Conservation (phyloP, 2,888 invertebrate species). For the Luperina nickerlii region DNA sequence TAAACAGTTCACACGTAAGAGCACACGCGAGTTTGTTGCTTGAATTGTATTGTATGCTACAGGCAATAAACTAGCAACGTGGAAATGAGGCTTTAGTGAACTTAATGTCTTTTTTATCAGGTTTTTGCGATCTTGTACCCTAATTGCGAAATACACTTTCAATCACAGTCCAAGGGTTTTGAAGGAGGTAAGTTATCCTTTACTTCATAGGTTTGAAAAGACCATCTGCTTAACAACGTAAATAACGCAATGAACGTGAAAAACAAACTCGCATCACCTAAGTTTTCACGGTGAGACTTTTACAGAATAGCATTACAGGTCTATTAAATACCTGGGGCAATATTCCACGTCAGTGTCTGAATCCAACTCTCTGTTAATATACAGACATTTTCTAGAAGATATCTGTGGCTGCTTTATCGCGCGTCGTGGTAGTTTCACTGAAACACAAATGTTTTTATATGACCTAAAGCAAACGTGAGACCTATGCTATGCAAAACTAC, state of each 20-base stretch:
- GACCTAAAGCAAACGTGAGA: neutral
- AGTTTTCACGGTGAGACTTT: too few species aligned
- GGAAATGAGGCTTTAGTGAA: neutral
- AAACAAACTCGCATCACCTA: too few species aligned
- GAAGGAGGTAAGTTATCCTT: neutral
- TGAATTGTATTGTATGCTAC: neutral
- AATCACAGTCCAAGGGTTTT: neutral
- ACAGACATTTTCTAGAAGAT: constrained; percentile 79
- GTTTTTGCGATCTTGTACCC: neutral
- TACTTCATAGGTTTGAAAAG: neutral
- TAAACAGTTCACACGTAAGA: neutral
- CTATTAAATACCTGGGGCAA: constrained; percentile 71
- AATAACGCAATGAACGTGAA: neutral
- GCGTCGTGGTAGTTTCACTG: constrained; percentile 64
- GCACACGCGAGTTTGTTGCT: neutral
- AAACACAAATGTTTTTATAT: constrained; percentile 16
- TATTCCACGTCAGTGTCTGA: constrained; percentile 87
- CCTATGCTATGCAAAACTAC: neutral
- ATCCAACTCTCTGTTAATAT: constrained; percentile 81
- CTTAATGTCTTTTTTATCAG: neutral
- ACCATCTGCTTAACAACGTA: neutral
- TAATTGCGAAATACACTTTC: neutral
- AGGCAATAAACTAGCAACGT: neutral
- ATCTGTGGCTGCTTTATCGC: constrained; percentile 79
- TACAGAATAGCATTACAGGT: too few species aligned